These are phyloP conservation scores for Lucilia cuprina DNA, from an alignment of 1,140 invertebrate species.

Conservation along the genomic window DNA sequence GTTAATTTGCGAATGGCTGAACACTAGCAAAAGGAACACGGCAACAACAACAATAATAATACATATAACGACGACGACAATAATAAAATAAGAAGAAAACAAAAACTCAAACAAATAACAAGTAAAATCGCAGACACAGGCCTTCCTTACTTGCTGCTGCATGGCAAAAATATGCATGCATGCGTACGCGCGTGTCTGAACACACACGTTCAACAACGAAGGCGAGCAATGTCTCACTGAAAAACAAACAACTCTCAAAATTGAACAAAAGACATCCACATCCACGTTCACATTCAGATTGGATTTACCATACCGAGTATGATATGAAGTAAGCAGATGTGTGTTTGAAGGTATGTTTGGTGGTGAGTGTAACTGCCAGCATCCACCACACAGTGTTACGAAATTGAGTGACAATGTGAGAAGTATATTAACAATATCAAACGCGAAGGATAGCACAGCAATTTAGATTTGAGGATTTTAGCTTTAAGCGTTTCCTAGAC, in stretches of 20 bases:
- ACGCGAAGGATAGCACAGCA: too few species aligned
- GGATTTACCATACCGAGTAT: too few species aligned
- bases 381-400: neutral
- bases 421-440: too few species aligned
- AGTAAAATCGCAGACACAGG: neutral
- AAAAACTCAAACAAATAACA: slow-evolving; percentile 2
- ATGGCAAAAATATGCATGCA: slow-evolving; percentile 10
- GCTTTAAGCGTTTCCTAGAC: too few species aligned
- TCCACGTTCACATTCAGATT: neutral
- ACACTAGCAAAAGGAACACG: slow-evolving; percentile 8
- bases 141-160: neutral
- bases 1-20: slow-evolving; percentile 10
- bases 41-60: neutral
- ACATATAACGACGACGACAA: neutral
- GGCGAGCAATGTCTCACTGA: slow-evolving; percentile 16
- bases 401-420: too few species aligned
- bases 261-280: slow-evolving; percentile 10
- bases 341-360: neutral
- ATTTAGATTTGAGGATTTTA: too few species aligned
- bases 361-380: neutral
- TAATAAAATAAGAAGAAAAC: neutral
- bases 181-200: slow-evolving; percentile 16
- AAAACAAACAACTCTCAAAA: slow-evolving; percentile 15
- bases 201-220: slow-evolving; percentile 16
- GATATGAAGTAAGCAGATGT: neutral